phyloP scores from a whole-genome alignment of 2,113 vertebrate species.

The Gavialis gangeticus region DNA sequence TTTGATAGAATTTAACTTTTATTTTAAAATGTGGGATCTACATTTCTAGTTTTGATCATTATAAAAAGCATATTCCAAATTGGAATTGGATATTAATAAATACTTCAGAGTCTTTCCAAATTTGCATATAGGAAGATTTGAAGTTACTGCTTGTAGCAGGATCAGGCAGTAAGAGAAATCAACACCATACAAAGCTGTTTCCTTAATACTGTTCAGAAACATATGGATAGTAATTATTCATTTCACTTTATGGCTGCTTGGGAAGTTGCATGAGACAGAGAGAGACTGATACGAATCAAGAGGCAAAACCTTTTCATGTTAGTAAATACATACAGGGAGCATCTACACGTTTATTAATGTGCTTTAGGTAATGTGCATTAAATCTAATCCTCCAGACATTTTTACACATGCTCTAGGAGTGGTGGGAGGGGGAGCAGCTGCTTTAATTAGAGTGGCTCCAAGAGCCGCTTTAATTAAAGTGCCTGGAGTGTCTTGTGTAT shows the following conservation, averaged over 20 bases:
- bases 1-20: background rate
- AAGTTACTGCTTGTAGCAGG: background rate
- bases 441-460: no score
- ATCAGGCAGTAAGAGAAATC: background rate
- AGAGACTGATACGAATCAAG: no score
- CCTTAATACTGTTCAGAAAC: background rate
- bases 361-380: no score
- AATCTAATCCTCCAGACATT: no score
- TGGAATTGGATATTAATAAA: background rate
- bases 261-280: no score
- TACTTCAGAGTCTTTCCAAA: background rate
- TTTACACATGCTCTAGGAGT: no score
- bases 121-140: background rate
- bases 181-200: background rate
- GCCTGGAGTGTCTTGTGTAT: no score
- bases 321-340: no score
- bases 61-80: background rate
- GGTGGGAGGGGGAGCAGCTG: no score
- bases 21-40: background rate
- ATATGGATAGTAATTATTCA: background rate
- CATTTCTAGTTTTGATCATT: background rate
- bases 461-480: no score
- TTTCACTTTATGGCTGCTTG: background rate
- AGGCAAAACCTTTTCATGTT: no score
- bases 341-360: no score